Percentiles rank a stretch among this genome's conserved stretches.
Evolutionary conservation across 2,797 vertebrate species (phyloP).

Genomic region (Rallus crepitans): DNA sequence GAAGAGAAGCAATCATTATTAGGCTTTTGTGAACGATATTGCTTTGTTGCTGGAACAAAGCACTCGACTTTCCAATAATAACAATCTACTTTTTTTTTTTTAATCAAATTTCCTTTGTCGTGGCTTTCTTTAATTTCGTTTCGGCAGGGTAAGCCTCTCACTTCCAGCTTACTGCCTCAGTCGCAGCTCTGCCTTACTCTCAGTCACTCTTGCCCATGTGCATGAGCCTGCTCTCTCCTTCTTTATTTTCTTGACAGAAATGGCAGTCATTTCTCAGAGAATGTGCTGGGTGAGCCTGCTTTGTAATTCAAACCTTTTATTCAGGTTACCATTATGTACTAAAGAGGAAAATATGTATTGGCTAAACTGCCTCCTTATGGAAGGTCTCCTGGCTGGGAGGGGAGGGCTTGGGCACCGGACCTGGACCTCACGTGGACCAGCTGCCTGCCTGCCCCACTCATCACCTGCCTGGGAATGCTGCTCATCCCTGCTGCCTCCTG

Average conservation of each 20-base stretch:
- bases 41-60: conserved; percentile 61
- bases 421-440: not conserved
- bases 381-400: conserved; percentile 30
- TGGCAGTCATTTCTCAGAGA: conserved; percentile 80
- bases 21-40: conserved; percentile 38
- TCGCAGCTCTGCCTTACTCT: not conserved
- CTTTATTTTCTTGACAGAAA: conserved; percentile 85
- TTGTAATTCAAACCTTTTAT: conserved; percentile 85
- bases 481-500: conserved; percentile 1
- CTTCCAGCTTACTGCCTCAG: conserved; percentile 22
- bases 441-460: not conserved
- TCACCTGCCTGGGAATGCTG: not conserved
- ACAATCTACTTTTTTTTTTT: conserved; percentile 20
- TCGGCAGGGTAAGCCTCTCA: conserved; percentile 37
- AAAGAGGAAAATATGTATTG: conserved; percentile 81
- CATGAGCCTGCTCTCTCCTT: conserved; percentile 35
- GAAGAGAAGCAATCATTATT: not conserved
- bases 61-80: conserved; percentile 59
- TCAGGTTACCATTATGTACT: conserved; percentile 78
- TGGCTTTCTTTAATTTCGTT: conserved; percentile 56
- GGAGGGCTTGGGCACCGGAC: not conserved
- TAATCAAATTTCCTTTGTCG: conserved; percentile 57
- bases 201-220: conserved; percentile 40
- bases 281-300: conserved; percentile 75
- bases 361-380: conserved; percentile 64